Evolutionary conservation across 2,888 invertebrate genomes (phyloP).

Genomic region (Synanthedon formicaeformis): DNA sequence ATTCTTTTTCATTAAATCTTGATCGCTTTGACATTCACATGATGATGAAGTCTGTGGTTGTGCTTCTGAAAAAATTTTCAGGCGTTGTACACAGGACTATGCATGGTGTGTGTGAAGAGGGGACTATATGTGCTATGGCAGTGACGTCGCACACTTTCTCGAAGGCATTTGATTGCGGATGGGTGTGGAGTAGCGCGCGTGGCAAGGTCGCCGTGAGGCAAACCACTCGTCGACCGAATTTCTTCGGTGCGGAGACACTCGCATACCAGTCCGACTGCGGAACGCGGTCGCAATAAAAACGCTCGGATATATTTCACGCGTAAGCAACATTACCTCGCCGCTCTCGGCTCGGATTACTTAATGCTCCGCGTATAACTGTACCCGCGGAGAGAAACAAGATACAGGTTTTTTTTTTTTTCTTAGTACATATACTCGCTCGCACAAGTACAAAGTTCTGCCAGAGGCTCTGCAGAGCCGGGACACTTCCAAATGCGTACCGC

Average conservation of each 20-base stretch:
- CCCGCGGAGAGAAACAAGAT: slow-evolving; percentile 58
- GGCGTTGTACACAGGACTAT: slow-evolving; percentile 1
- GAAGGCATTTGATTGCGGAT: slow-evolving; percentile 32
- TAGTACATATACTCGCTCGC: slow-evolving; percentile 14
- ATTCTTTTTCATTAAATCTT: too few relatives aligned
- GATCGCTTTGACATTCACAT: too few relatives aligned
- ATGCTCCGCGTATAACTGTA: slow-evolving; percentile 63
- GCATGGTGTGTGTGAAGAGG: slow-evolving; percentile 16
- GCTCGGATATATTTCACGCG: slow-evolving; percentile 68
- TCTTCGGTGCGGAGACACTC: slow-evolving; percentile 56
- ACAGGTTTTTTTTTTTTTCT: slow-evolving; percentile 53
- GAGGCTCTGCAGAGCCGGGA: too few relatives aligned
- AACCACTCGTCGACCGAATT: slow-evolving; percentile 65
- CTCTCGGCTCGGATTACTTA: slow-evolving; percentile 67
- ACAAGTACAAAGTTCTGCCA: slow-evolving; percentile 49
- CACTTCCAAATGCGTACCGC: neutral
- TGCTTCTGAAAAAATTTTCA: neutral
- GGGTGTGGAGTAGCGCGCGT: slow-evolving; percentile 21
- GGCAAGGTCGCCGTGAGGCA: slow-evolving; percentile 68
- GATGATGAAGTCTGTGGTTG: too few relatives aligned
- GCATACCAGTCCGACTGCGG: slow-evolving; percentile 25
- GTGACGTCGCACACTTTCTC: slow-evolving; percentile 60
- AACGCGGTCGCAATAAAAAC: slow-evolving; percentile 28
- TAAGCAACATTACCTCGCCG: slow-evolving; percentile 66
- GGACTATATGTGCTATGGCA: slow-evolving; percentile 6